Conservation (phyloP, 2,888 invertebrate species). For the Drosophila greeni region DNA sequence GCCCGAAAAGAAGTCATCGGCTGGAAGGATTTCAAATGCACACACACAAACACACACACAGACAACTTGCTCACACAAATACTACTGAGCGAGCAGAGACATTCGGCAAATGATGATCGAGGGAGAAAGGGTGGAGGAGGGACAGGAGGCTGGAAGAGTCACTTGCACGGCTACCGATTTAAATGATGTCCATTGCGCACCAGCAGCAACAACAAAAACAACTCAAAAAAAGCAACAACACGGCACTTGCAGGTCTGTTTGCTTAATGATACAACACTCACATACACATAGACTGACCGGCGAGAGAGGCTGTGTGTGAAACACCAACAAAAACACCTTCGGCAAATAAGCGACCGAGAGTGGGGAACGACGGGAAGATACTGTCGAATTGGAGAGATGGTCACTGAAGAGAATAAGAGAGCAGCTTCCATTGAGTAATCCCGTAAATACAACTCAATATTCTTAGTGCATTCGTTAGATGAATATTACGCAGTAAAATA, state of each 20-base stretch:
- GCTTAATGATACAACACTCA: constrained; percentile 62
- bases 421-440: not conserved
- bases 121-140: not conserved
- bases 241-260: constrained; percentile 56
- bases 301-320: constrained; percentile 31
- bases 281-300: constrained; percentile 2
- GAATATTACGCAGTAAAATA: not conserved
- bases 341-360: constrained; percentile 50
- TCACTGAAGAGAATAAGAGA: not conserved
- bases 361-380: constrained; percentile 32
- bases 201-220: constrained; percentile 39
- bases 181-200: constrained; percentile 37
- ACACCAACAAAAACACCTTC: constrained; percentile 62
- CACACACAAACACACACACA: constrained; percentile 14
- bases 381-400: constrained; percentile 46
- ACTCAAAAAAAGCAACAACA: constrained; percentile 37
- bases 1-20: constrained; percentile 48
- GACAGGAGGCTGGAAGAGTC: constrained; percentile 6
- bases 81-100: not conserved
- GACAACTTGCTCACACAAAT: constrained; percentile 1
- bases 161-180: constrained; percentile 50
- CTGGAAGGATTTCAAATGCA: constrained; percentile 32
- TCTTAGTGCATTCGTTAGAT: not conserved
- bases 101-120: constrained; percentile 21
- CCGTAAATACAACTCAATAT: not conserved